Percentiles rank a stretch among this genome's conserved stretches.
Evolutionary conservation across 2,888 invertebrate genomes (phyloP).

Genomic region (Tenthredo notha): DNA sequence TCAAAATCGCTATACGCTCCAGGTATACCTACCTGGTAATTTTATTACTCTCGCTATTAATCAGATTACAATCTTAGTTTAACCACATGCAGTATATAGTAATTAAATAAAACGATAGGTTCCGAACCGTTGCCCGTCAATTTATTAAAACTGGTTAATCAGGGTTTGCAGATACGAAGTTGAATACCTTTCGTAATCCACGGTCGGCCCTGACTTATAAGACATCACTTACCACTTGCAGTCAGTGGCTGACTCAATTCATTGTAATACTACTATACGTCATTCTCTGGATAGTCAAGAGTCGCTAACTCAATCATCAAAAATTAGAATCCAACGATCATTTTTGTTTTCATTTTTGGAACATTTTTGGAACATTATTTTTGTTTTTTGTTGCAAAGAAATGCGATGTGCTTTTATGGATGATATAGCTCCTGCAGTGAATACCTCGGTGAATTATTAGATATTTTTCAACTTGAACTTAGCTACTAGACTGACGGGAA

Average conservation of each 20-base stretch:
- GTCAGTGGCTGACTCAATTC: constrained; percentile 42
- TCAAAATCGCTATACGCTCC: not conserved
- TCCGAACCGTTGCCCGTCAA: constrained; percentile 30
- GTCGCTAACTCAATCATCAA: no score
- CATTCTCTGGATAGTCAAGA: constrained; percentile 14
- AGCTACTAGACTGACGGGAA: constrained; percentile 43
- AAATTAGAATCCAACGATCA: not conserved
- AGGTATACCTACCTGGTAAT: not conserved
- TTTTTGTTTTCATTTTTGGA: not conserved
- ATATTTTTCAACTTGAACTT: constrained; percentile 51
- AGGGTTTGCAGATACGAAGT: not conserved
- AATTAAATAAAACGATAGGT: constrained; percentile 37
- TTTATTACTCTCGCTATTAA: constrained; percentile 15
- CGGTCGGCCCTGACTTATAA: constrained; percentile 46
- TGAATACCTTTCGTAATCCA: constrained; percentile 32
- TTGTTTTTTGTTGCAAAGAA: not conserved
- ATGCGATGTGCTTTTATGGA: not conserved
- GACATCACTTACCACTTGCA: constrained; percentile 39
- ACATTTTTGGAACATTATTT: no score
- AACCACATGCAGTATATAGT: not conserved
- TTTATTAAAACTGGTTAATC: constrained; percentile 36
- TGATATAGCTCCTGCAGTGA: not conserved
- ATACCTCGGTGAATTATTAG: not conserved
- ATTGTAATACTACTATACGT: constrained; percentile 50
- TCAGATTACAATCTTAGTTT: constrained; percentile 23